A percentile compares a stretch with the other conserved stretches of the same genome.
phyloP scores from a whole-genome alignment of 2,113 vertebrate species.

The Brachypodius melanocephalos region DNA sequence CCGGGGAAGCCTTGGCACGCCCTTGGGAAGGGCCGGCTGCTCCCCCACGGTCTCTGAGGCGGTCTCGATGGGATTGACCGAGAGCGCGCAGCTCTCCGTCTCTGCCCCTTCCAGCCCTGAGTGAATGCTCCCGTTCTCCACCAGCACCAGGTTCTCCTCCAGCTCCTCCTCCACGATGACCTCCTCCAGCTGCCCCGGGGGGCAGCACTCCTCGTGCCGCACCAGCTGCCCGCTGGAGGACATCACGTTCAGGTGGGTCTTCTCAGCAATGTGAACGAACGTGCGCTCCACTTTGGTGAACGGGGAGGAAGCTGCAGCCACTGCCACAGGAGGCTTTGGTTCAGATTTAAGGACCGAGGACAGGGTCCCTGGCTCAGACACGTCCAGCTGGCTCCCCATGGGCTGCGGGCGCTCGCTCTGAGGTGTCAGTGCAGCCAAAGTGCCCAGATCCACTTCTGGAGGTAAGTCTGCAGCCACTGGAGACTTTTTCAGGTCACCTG shows the following conservation, averaged over 20 bases:
- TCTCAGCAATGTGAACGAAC: constrained; percentile 94
- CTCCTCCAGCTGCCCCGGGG: constrained; percentile 62
- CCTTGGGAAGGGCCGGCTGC: constrained; percentile 32
- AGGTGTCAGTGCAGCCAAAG: constrained; percentile 76
- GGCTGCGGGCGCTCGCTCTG: constrained; percentile 80
- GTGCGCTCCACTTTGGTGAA: constrained; percentile 97
- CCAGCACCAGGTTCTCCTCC: constrained; percentile 25
- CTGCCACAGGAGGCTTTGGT: constrained; percentile 75
- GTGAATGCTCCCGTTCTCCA: constrained; percentile 55
- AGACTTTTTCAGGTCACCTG: constrained; percentile 92
- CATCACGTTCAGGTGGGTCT: constrained; percentile 93
- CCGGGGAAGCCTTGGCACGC: not conserved
- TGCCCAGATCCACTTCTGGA: constrained; percentile 83
- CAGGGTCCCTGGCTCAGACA: constrained; percentile 83
- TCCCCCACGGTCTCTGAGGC: constrained; percentile 41
- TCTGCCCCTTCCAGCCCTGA: constrained; percentile 49
- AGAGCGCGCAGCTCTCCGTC: constrained; percentile 54
- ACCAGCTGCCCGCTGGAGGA: constrained; percentile 81
- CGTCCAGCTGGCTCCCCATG: constrained; percentile 79
- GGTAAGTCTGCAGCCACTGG: constrained; percentile 78
- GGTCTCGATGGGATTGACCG: constrained; percentile 18
- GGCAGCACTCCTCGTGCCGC: constrained; percentile 72
- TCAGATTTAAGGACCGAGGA: constrained; percentile 87
- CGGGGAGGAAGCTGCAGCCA: constrained; percentile 82
- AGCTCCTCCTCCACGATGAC: constrained; percentile 55